Evolutionary conservation across 2,797 vertebrate genomes (phyloP).

Genomic region (Spatula versicolor): DNA sequence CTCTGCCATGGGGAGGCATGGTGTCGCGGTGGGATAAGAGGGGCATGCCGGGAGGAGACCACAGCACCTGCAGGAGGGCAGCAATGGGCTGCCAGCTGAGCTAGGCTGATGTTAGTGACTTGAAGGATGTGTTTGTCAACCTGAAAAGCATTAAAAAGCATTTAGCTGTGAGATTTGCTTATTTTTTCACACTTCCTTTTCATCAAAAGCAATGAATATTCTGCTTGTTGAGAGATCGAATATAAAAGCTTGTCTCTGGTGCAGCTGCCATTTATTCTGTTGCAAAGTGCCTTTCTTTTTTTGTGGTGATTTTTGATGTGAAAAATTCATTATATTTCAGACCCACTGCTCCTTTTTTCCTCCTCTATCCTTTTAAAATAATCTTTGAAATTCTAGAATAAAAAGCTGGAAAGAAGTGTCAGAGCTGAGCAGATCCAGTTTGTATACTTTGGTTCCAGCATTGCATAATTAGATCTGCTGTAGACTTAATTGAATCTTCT

Average conservation of each 20-base stretch:
- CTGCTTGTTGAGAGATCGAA: background rate
- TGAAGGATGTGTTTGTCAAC: background rate
- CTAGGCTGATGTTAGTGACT: background rate
- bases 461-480: slow-evolving; percentile 58
- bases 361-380: background rate
- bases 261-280: background rate
- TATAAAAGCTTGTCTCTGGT: background rate
- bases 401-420: slow-evolving; percentile 32
- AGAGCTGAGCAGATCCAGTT: slow-evolving; percentile 29
- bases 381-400: slow-evolving; percentile 35
- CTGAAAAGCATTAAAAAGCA: background rate
- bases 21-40: rapidly evolving
- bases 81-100: background rate
- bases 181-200: background rate
- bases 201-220: background rate
- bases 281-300: background rate
- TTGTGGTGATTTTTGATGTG: background rate
- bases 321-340: slow-evolving; percentile 32
- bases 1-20: rapidly evolving
- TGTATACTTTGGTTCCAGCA: background rate
- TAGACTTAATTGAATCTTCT: slow-evolving; percentile 65
- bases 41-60: background rate
- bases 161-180: background rate
- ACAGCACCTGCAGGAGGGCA: background rate
- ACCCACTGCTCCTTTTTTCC: background rate